Conservation (phyloP, 2,113 vertebrate species). For the Neolamprologus sp. region DNA sequence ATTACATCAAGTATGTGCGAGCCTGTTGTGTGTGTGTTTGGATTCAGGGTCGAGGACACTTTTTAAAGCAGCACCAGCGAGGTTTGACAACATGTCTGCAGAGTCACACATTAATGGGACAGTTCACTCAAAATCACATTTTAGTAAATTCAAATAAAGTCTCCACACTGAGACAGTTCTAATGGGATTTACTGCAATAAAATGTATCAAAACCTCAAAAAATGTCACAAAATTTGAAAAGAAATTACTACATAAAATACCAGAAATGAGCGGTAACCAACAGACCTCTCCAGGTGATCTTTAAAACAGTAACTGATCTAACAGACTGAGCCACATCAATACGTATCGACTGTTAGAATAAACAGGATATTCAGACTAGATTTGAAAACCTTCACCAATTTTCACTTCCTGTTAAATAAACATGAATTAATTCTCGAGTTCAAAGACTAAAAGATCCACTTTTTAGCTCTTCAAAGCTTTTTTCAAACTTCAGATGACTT, state of each 20-base stretch:
- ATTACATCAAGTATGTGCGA: conserved; percentile 40
- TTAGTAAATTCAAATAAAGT: not conserved
- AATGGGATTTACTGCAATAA: not conserved
- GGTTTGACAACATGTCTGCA: not conserved
- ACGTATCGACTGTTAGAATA: not conserved
- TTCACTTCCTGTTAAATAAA: not conserved
- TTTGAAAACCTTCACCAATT: not conserved
- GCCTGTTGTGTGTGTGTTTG: not conserved
- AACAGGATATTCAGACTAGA: not conserved
- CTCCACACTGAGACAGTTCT: not conserved
- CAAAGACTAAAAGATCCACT: not conserved
- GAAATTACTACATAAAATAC: not conserved
- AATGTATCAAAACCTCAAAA: not conserved
- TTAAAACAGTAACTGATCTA: not conserved
- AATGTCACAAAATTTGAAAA: not conserved
- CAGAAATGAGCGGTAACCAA: not conserved
- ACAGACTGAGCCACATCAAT: not conserved
- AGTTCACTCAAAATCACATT: not conserved
- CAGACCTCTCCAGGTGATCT: not conserved
- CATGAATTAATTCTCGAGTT: not conserved
- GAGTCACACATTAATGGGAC: not conserved
- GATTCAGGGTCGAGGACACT: not conserved
- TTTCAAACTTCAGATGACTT: not conserved
- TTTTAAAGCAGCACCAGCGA: not conserved
- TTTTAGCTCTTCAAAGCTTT: not conserved